Evolutionary conservation across 2,113 vertebrate genomes (phyloP).

Genomic region (Ursus arctos): DNA sequence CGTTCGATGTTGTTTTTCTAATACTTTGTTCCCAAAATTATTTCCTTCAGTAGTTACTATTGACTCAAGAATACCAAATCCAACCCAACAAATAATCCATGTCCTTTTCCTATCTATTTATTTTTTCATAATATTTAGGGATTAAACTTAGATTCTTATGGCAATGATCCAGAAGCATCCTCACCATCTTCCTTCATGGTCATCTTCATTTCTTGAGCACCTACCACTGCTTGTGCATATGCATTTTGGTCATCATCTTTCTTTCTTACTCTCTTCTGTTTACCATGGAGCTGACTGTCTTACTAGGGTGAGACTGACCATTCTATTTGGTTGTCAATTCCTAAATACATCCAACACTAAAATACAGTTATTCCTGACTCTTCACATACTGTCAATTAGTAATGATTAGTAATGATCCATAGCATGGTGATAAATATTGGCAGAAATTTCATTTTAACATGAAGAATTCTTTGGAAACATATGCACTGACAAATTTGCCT

Average conservation of each 20-base stretch:
- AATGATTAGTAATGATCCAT: neutral
- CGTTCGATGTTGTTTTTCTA: neutral
- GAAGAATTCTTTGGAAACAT: slow-evolving; percentile 15
- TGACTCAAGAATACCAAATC: neutral
- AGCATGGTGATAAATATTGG: slow-evolving; percentile 1
- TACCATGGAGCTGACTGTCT: neutral
- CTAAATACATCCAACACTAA: neutral
- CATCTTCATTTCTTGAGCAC: neutral
- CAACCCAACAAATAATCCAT: neutral
- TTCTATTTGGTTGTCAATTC: slow-evolving; percentile 12
- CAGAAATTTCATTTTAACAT: slow-evolving; percentile 27
- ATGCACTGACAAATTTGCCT: neutral
- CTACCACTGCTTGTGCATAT: neutral
- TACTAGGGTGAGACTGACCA: neutral
- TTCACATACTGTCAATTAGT: neutral
- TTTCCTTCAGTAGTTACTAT: slow-evolving; percentile 15
- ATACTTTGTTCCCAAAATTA: slow-evolving; percentile 23
- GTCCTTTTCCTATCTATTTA: neutral
- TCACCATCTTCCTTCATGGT: neutral
- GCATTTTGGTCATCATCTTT: neutral
- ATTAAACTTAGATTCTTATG: neutral
- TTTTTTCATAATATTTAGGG: slow-evolving; percentile 3
- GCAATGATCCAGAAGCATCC: neutral
- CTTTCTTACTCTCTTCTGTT: slow-evolving; percentile 22
- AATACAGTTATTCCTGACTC: neutral